phyloP scores from a whole-genome alignment of 2,113 vertebrate species.

The Laterallus jamaicensis region DNA sequence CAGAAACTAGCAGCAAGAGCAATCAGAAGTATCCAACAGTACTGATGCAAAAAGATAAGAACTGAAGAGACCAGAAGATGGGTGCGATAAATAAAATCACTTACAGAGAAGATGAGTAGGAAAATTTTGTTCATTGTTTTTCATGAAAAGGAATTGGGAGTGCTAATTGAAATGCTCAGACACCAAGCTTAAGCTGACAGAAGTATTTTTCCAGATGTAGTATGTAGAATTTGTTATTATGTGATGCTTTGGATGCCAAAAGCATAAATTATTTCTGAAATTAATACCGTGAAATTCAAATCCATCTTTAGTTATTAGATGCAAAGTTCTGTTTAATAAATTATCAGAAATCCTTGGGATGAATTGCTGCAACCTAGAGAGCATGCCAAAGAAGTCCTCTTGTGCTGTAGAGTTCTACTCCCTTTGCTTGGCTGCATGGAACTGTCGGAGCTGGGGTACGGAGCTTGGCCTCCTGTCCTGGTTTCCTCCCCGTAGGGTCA shows the following conservation, averaged over 20 bases:
- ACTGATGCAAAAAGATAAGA: not conserved
- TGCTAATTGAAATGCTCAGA: not conserved
- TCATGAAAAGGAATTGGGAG: not conserved
- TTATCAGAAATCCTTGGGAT: not conserved
- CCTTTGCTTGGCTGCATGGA: not conserved
- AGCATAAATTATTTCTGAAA: not conserved
- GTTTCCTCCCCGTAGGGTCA: not conserved
- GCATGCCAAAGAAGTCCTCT: not conserved
- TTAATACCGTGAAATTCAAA: not conserved
- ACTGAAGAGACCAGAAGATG: not conserved
- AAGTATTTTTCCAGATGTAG: not conserved
- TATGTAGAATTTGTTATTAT: not conserved
- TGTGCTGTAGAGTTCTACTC: rapidly evolving
- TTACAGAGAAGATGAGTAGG: not conserved
- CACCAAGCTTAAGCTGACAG: not conserved
- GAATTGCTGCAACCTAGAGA: not conserved
- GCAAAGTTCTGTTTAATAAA: not conserved
- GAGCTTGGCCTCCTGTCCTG: not conserved
- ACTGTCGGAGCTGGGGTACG: rapidly evolving
- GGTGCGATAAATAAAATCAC: not conserved
- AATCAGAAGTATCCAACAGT: not conserved
- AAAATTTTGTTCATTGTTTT: not conserved
- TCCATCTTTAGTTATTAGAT: not conserved
- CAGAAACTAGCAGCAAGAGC: not conserved
- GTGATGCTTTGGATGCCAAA: not conserved